Evolutionary conservation across 2,888 invertebrate species (phyloP).

Genomic region (Drosophila anceps): DNA sequence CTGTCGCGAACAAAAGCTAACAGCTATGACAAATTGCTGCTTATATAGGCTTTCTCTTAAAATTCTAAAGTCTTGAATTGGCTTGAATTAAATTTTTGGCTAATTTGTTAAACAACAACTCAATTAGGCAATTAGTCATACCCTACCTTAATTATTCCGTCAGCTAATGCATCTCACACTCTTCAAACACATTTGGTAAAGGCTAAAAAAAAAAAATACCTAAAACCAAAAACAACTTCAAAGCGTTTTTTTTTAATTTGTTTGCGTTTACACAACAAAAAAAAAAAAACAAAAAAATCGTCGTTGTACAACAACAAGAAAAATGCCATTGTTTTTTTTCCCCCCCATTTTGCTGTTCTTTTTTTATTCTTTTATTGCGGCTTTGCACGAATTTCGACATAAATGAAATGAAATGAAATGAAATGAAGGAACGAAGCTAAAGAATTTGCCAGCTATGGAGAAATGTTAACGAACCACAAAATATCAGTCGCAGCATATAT

Average conservation of each 20-base stretch:
- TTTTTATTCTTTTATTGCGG: constrained; percentile 55
- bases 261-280: constrained; percentile 50
- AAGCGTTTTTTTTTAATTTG: constrained; percentile 49
- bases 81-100: background rate
- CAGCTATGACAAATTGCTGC: background rate
- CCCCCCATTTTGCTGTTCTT: constrained; percentile 3
- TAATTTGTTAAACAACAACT: constrained; percentile 12
- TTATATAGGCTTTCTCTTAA: background rate
- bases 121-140: constrained; percentile 34
- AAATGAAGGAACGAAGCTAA: constrained; percentile 47
- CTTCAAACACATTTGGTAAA: constrained; percentile 9
- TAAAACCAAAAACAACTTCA: constrained; percentile 32
- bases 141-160: constrained; percentile 26
- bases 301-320: constrained; percentile 20
- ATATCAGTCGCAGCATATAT: constrained; percentile 57
- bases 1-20: background rate
- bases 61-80: background rate
- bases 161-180: constrained; percentile 32
- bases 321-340: constrained; percentile 18
- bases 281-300: constrained; percentile 31
- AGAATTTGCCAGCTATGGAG: constrained; percentile 68
- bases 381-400: constrained; percentile 73
- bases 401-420: constrained; percentile 50
- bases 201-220: background rate
- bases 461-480: constrained; percentile 55